Base-by-base conservation (phyloP, 2,113 vertebrate species). In the Prionailurus viverrinus region DNA sequence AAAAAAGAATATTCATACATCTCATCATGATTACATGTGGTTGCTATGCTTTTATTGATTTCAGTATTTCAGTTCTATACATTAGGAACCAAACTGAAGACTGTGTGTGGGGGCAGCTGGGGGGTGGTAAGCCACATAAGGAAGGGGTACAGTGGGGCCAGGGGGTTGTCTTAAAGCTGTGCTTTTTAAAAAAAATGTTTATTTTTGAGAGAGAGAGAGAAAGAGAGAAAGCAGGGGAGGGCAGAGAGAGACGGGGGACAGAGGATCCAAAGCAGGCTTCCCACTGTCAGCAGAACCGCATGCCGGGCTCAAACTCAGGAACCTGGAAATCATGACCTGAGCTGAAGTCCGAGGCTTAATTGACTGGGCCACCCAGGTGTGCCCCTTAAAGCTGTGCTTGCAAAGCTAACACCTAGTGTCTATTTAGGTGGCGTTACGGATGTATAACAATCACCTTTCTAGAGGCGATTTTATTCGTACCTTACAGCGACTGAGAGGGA, bases 381-480 rank as follows among this genome's bases (percentile, higher is more conserved):
- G 58, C 58, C 58, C 55, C 51, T 58, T 39, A 27, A 74, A 82
- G 61, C 9, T 88, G 31, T 39, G n/a, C 53, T 95, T 45, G 65
- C 76, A 68, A 31, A 86, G 68, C 19, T 55, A 36, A 55, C 21
- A 23, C 63, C 83, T 36, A 2, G 14, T 63, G 89, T 92, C 89
- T 61, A 93, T 74, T 95, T 92, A 94, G 68, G 74, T 71, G 51
- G 69, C 81, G 10, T 79, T 81, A 63, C 29, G 13, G 91, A 87
- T 41, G 55, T 76, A 31, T 74, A 94, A 68, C 33, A 7, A 76
- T 86, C 82, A 73, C 27, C 45, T 89, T 92, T 93, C 89, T 73
- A 93, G 94, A 91, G 65, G 66, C 82, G 51, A 5, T 61, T 93
- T 81, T 95, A 85, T 94, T 96, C 85, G 73, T 12, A 82, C 9